Evolutionary conservation across 1,140 invertebrate species (phyloP).

Genomic region (Himalopsyche phryganea): DNA sequence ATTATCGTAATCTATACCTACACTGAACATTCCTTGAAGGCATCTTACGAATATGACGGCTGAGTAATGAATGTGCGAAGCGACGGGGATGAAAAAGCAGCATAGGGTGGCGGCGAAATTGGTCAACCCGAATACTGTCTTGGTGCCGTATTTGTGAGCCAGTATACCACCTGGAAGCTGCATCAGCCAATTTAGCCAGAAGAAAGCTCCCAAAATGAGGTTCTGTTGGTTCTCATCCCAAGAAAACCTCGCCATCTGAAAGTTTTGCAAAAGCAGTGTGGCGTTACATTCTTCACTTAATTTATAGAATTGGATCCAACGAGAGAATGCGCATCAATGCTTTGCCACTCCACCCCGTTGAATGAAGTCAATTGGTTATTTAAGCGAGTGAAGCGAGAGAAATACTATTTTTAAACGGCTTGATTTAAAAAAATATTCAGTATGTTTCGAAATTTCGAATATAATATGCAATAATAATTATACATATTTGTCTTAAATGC

Average conservation of each 20-base stretch:
- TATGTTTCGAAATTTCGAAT: too few relatives aligned
- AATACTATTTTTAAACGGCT: too few relatives aligned
- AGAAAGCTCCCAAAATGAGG: conserved; percentile 68
- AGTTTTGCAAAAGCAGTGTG: conserved; percentile 9
- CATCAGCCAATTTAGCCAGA: conserved; percentile 69
- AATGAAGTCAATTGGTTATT: too few relatives aligned
- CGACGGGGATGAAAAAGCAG: conserved; percentile 66
- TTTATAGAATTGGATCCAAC: too few relatives aligned
- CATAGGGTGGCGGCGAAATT: conserved; percentile 68
- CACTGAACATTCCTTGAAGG: conserved; percentile 70
- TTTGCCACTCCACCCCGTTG: too few relatives aligned
- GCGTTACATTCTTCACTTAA: too few relatives aligned
- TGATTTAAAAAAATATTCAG: too few relatives aligned
- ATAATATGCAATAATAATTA: too few relatives aligned
- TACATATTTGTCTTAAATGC: too few relatives aligned
- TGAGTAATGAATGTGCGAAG: conserved; percentile 58
- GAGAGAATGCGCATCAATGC: too few relatives aligned
- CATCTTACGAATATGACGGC: conserved; percentile 62
- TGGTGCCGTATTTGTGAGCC: conserved; percentile 67
- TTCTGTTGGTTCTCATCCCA: conserved; percentile 71
- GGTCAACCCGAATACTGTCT: conserved; percentile 64
- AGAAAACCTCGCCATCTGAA: conserved; percentile 49
- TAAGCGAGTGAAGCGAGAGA: too few relatives aligned
- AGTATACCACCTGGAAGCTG: conserved; percentile 74
- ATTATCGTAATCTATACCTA: conserved; percentile 51